Percentiles rank a stretch among this genome's conserved stretches.
Conservation (phyloP, 2,797 vertebrate genomes). For the Semotilus atromaculatus region DNA sequence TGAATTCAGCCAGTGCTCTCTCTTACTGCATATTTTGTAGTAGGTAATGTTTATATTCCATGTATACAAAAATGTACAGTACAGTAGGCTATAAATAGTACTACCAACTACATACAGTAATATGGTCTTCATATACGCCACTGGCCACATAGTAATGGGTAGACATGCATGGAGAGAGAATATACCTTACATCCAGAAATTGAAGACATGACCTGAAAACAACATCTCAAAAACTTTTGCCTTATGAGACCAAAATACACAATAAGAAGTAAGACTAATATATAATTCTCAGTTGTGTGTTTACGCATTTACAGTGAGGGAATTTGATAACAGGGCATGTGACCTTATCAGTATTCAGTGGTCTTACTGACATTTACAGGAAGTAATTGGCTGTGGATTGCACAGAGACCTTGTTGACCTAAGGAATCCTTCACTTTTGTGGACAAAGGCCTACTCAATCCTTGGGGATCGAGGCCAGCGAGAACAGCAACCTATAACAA, state of each 20-base stretch:
- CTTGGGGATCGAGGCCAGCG: slow-evolving; percentile 3
- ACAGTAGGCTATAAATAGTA: background rate
- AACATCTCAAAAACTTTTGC: background rate
- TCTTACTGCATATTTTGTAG: background rate
- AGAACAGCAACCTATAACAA: slow-evolving; percentile 35
- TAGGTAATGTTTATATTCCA: background rate
- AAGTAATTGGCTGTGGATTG: slow-evolving; percentile 56
- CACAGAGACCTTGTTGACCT: slow-evolving; percentile 53
- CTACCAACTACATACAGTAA: background rate
- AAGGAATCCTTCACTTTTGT: slow-evolving; percentile 46
- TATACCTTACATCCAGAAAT: background rate
- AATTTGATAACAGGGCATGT: slow-evolving; percentile 31
- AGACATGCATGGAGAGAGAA: background rate
- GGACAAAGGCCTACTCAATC: slow-evolving; percentile 33
- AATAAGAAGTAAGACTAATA: background rate
- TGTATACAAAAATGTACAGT: background rate
- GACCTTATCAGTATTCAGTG: slow-evolving; percentile 45
- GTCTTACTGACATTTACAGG: slow-evolving; percentile 59
- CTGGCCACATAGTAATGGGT: background rate
- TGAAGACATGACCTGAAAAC: background rate
- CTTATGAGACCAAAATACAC: background rate
- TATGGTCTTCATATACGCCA: background rate
- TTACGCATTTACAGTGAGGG: slow-evolving; percentile 16
- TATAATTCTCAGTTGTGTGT: background rate
- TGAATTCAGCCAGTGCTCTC: background rate